These are phyloP conservation scores for Microctenopoma stevenorrisi DNA, from an alignment of 2,797 vertebrate genomes.

Conservation along the genomic window DNA sequence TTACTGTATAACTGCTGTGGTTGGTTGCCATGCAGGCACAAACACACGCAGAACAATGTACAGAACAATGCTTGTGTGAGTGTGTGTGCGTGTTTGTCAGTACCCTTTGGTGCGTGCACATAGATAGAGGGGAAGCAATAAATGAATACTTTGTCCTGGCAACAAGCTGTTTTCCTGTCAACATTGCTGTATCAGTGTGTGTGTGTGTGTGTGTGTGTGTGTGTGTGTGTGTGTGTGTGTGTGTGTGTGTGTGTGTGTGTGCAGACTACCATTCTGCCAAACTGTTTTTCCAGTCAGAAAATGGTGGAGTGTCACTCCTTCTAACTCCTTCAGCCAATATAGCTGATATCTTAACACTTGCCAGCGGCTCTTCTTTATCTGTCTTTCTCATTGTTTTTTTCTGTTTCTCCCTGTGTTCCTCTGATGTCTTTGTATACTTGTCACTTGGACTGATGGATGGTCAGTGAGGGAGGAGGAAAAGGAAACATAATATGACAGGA, in stretches of 20 bases:
- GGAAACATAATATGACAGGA: slow-evolving; percentile 69
- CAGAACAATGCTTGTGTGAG: slow-evolving; percentile 21
- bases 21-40: slow-evolving; percentile 49
- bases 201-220: slow-evolving; percentile 7
- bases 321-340: slow-evolving; percentile 44
- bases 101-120: slow-evolving; percentile 28
- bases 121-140: slow-evolving; percentile 72
- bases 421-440: slow-evolving; percentile 66
- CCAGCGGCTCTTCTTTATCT: slow-evolving; percentile 10
- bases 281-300: slow-evolving; percentile 69
- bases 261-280: slow-evolving; percentile 33
- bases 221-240: slow-evolving; percentile 12
- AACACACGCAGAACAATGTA: slow-evolving; percentile 56
- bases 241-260: slow-evolving; percentile 6
- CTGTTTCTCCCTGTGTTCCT: slow-evolving; percentile 24
- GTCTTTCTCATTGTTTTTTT: slow-evolving; percentile 16
- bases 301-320: slow-evolving; percentile 50
- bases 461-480: slow-evolving; percentile 42
- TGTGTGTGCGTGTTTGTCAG: slow-evolving; percentile 33
- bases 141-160: slow-evolving; percentile 71
- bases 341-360: slow-evolving; percentile 34
- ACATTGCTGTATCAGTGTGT: slow-evolving; percentile 57
- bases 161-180: slow-evolving; percentile 79
- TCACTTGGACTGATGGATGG: slow-evolving; percentile 63
- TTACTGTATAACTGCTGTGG: slow-evolving; percentile 46